These are phyloP conservation scores for Gadopsis bispinosus DNA, from an alignment of 2,797 vertebrate species.

Conservation along the genomic window DNA sequence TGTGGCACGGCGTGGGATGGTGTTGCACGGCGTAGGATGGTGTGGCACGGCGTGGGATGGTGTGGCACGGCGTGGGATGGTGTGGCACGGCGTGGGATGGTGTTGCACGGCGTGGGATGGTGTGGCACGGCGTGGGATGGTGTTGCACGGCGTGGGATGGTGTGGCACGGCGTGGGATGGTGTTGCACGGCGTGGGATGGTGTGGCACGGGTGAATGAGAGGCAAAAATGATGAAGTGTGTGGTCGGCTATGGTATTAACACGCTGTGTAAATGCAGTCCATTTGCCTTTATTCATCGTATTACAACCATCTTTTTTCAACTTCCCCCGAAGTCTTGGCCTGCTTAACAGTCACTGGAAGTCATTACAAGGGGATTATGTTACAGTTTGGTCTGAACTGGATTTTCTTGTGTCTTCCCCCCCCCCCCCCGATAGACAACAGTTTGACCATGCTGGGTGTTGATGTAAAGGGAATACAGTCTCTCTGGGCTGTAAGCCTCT, in stretches of 20 bases:
- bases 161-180: no score
- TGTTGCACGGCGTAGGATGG: no score
- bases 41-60: no score
- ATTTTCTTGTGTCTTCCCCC: slow-evolving; percentile 19
- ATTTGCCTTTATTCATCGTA: background rate
- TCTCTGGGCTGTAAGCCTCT: slow-evolving; percentile 34
- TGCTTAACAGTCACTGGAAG: slow-evolving; percentile 63
- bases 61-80: no score
- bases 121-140: no score
- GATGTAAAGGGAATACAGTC: slow-evolving; percentile 3
- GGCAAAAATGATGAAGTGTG: background rate
- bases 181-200: no score
- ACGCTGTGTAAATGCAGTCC: background rate
- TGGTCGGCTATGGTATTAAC: background rate
- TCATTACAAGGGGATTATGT: slow-evolving; percentile 74
- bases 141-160: no score
- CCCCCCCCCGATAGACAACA: slow-evolving; percentile 12
- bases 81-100: no score
- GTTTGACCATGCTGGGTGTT: slow-evolving; percentile 20
- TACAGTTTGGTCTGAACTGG: slow-evolving; percentile 66
- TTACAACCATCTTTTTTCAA: slow-evolving; percentile 37
- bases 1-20: no score
- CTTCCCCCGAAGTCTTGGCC: slow-evolving; percentile 20
- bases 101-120: no score
- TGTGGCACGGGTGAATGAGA: background rate